These are phyloP conservation scores for Polymixis lichenea DNA, from an alignment of 2,888 invertebrate species.

Conservation along the genomic window DNA sequence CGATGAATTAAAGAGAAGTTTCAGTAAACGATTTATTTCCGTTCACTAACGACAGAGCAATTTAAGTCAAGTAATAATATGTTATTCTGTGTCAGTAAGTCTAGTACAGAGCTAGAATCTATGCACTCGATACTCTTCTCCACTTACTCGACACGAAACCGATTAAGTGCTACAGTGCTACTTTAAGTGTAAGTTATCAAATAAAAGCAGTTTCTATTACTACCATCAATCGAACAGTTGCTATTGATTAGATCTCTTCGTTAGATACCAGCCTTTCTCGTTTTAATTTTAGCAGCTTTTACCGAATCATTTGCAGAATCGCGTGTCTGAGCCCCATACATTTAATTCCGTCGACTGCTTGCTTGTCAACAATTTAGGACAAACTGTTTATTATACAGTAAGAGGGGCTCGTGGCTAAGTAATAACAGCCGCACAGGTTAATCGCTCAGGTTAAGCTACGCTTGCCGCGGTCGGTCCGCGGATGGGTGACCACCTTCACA, in stretches of 20 bases:
- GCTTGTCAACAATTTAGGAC: conserved; percentile 49
- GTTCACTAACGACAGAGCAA: conserved; percentile 12
- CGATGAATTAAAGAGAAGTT: conserved; percentile 12
- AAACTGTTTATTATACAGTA: conserved; percentile 27
- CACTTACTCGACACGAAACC: conserved; percentile 28
- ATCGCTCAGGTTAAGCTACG: no score
- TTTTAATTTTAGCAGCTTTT: conserved; percentile 25
- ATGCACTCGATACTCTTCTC: conserved; percentile 12
- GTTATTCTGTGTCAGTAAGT: conserved; percentile 46
- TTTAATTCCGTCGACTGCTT: conserved; percentile 28
- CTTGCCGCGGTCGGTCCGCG: no score
- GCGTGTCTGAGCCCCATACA: conserved; percentile 45
- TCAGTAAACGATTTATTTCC: conserved; percentile 37
- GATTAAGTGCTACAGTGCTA: conserved; percentile 24
- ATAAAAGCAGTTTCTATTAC: conserved; percentile 29
- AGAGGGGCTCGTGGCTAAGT: no score
- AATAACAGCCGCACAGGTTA: no score
- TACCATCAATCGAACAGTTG: conserved; percentile 10
- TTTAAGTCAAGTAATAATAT: conserved; percentile 35
- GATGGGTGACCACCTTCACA: no score
- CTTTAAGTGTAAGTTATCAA: conserved; percentile 24
- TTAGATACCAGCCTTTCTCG: background rate
- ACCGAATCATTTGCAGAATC: conserved; percentile 19
- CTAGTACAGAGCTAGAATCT: conserved; percentile 30
- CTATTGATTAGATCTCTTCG: background rate